These are phyloP conservation scores for Rhagophthalmus giganteus DNA, from an alignment of 2,888 invertebrate genomes.

Conservation along the genomic window DNA sequence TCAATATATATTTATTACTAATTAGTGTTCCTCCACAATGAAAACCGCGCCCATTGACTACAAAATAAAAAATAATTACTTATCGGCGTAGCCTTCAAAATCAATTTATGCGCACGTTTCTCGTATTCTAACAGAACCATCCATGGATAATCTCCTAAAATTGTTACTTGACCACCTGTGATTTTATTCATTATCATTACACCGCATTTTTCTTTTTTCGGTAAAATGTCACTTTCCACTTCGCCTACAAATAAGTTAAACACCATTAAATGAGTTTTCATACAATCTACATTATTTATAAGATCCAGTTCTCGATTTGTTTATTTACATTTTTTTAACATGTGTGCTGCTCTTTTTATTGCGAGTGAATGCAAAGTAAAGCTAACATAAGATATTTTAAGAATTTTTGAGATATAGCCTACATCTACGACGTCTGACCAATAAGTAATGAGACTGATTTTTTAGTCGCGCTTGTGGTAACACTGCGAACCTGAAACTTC, in stretches of 20 bases:
- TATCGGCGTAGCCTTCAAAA: too few species aligned
- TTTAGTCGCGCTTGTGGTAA: too few species aligned
- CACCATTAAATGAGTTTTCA: background rate
- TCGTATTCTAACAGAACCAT: constrained; percentile 46
- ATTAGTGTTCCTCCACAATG: constrained; percentile 76
- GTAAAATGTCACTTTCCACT: constrained; percentile 36
- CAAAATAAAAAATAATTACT: constrained; percentile 4
- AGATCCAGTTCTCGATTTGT: too few species aligned
- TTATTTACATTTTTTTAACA: too few species aligned
- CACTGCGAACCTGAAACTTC: too few species aligned
- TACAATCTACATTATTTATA: too few species aligned
- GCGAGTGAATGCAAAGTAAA: too few species aligned
- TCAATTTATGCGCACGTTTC: constrained; percentile 60
- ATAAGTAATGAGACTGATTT: too few species aligned
- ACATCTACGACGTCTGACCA: too few species aligned
- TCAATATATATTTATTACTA: constrained; percentile 67
- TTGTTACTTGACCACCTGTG: constrained; percentile 64
- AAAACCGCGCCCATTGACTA: constrained; percentile 63
- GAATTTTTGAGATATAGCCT: too few species aligned
- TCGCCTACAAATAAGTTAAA: constrained; percentile 1
- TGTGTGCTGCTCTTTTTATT: too few species aligned
- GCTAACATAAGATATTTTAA: too few species aligned
- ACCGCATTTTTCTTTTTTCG: constrained; percentile 57
- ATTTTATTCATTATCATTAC: constrained; percentile 58
- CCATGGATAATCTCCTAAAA: constrained; percentile 72